Percentiles rank a stretch among this genome's conserved stretches.
Conservation (phyloP, 2,113 vertebrate species). For the Semicossyphus pulcher region DNA sequence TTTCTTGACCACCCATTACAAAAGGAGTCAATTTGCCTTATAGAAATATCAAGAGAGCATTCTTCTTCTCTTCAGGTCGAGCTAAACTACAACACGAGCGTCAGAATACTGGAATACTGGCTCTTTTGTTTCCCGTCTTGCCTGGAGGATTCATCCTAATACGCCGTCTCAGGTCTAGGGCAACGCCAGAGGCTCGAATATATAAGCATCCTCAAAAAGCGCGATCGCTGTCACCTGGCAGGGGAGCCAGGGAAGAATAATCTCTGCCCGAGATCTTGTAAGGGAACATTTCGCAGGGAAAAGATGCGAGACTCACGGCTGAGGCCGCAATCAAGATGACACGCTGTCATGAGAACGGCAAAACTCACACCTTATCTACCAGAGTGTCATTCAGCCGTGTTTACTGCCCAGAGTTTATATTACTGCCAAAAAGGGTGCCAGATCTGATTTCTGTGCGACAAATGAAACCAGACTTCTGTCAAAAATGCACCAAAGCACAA, state of each 20-base stretch:
- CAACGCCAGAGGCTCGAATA: slow-evolving; percentile 54
- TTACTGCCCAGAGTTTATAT: slow-evolving; percentile 22
- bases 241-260: slow-evolving; percentile 28
- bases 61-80: background rate
- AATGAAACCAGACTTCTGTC: background rate
- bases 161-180: slow-evolving; percentile 48
- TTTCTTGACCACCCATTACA: slow-evolving; percentile 74
- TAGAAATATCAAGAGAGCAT: slow-evolving; percentile 65
- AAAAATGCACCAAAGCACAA: background rate
- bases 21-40: slow-evolving; percentile 70
- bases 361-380: slow-evolving; percentile 52
- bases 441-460: slow-evolving; percentile 12
- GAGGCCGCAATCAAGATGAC: slow-evolving; percentile 52
- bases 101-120: slow-evolving; percentile 43
- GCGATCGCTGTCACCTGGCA: slow-evolving; percentile 38
- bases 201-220: slow-evolving; percentile 49
- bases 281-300: slow-evolving; percentile 30
- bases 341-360: slow-evolving; percentile 39
- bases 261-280: slow-evolving; percentile 56
- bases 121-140: slow-evolving; percentile 50
- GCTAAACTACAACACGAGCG: slow-evolving; percentile 32
- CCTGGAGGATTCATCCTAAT: slow-evolving; percentile 51
- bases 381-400: slow-evolving; percentile 25
- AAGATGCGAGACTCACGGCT: slow-evolving; percentile 8
- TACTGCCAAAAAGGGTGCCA: slow-evolving; percentile 4